phyloP scores from a whole-genome alignment of 2,113 vertebrate genomes.

The Scytalopus superciliaris region DNA sequence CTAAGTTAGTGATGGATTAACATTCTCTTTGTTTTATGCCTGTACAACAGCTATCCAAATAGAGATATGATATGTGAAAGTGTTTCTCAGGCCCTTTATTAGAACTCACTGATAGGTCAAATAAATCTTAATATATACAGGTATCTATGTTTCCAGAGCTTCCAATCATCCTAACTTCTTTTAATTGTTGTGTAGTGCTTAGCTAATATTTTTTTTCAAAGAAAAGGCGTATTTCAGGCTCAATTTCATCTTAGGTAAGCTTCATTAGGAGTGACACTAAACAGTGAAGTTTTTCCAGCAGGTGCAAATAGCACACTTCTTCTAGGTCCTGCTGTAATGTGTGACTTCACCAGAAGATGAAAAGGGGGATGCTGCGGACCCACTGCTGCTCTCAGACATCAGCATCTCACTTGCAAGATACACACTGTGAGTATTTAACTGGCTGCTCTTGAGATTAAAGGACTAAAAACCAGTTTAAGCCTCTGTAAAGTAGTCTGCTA shows the following conservation, averaged over 20 bases:
- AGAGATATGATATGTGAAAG: neutral
- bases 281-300: neutral
- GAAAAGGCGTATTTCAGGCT: neutral
- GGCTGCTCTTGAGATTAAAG: rapidly evolving
- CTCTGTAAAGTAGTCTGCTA: neutral
- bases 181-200: neutral
- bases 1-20: neutral
- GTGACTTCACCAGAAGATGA: neutral
- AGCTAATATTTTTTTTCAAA: neutral
- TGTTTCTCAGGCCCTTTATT: neutral
- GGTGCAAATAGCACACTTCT: neutral
- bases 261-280: neutral
- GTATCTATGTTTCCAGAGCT: neutral
- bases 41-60: neutral
- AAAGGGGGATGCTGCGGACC: neutral
- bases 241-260: neutral
- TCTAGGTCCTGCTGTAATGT: rapidly evolving
- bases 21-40: neutral
- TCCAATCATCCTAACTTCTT: neutral
- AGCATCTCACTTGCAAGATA: neutral
- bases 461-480: neutral
- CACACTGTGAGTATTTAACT: neutral
- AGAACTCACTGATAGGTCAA: neutral
- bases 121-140: neutral
- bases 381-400: neutral